Percentiles rank a stretch among this genome's conserved stretches.
phyloP scores from a whole-genome alignment of 2,888 invertebrate genomes.

The Osmoderma eremita region DNA sequence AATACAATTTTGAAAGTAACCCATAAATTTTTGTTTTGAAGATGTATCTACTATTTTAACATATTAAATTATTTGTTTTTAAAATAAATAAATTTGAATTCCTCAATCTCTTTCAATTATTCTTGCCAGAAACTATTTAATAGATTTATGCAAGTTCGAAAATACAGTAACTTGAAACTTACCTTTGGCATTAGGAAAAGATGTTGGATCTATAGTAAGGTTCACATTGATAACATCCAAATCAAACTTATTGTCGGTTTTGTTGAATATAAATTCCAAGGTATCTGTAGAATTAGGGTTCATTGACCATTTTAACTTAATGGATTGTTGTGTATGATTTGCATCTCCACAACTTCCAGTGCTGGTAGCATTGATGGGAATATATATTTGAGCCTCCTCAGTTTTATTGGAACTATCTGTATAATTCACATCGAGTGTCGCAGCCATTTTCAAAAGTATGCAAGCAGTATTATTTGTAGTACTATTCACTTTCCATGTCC shows the following conservation, averaged over 20 bases:
- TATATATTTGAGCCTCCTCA: conserved; percentile 57
- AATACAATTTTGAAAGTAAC: no score
- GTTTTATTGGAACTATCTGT: conserved; percentile 59
- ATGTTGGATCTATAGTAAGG: conserved; percentile 42
- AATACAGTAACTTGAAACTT: conserved; percentile 9
- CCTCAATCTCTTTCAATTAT: no score
- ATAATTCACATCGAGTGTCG: conserved; percentile 71
- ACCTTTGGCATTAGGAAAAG: conserved; percentile 45
- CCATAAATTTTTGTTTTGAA: no score
- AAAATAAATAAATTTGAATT: no score
- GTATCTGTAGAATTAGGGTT: conserved; percentile 37
- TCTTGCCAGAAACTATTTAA: no score
- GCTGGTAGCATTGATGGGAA: conserved; percentile 62
- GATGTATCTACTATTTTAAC: no score
- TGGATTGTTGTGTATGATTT: conserved; percentile 52
- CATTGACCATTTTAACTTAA: conserved; percentile 60
- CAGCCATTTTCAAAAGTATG: conserved; percentile 73
- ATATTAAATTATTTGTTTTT: no score
- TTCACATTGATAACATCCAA: conserved; percentile 45
- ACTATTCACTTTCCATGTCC: conserved; percentile 65
- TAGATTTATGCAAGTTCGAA: neutral
- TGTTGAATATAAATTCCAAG: conserved; percentile 49
- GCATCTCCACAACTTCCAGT: conserved; percentile 62
- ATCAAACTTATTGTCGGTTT: conserved; percentile 50
- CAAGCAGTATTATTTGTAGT: conserved; percentile 66